These are phyloP conservation scores for Marmota flaviventris DNA, from an alignment of 2,113 vertebrate genomes.

Conservation along the genomic window DNA sequence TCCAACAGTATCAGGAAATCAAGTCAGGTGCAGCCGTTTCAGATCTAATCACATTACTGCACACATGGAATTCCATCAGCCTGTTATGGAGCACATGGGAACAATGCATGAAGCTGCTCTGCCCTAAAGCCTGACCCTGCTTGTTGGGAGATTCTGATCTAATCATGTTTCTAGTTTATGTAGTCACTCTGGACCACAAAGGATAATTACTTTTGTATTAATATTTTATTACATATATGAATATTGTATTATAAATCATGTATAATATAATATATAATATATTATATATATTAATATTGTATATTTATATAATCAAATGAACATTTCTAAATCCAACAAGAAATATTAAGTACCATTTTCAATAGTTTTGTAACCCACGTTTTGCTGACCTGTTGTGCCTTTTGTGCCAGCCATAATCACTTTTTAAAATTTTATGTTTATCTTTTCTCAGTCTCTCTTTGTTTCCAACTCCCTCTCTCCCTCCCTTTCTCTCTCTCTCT, in stretches of 20 bases:
- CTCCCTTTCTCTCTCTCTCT: background rate
- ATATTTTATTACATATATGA: background rate
- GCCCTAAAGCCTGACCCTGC: background rate
- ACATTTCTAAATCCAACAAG: background rate
- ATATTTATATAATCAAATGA: background rate
- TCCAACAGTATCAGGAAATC: background rate
- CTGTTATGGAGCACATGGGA: background rate
- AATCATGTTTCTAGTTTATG: background rate
- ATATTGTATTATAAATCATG: too few species aligned
- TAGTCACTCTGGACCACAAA: background rate
- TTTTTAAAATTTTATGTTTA: background rate
- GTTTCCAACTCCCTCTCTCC: background rate
- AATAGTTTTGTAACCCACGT: background rate
- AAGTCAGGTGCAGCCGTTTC: background rate
- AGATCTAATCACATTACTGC: background rate
- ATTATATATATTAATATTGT: background rate
- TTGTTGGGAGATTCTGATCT: background rate
- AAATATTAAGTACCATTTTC: background rate
- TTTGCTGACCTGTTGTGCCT: too few species aligned
- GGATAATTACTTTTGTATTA: background rate
- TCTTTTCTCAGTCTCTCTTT: background rate
- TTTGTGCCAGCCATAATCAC: background rate
- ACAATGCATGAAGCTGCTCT: background rate
- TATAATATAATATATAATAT: background rate
- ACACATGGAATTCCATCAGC: fast-evolving